Base-by-base conservation (phyloP, 1,140 invertebrate species). In the Uloborus diversus region DNA sequence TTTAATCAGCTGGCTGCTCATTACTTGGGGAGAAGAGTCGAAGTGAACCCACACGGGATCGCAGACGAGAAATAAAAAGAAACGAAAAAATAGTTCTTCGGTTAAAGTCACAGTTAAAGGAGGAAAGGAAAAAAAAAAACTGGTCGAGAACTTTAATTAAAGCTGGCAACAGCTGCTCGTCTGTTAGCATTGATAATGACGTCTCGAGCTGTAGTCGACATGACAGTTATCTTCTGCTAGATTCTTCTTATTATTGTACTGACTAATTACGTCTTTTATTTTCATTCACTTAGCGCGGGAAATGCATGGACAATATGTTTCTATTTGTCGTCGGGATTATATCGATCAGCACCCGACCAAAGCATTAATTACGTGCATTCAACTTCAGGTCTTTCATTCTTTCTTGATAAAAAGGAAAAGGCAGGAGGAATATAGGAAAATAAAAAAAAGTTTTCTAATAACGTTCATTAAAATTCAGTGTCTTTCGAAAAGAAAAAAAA, bases 121-220 rank as follows among this genome's bases (percentile, higher is more conserved):
- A 49, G 14, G 33, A 42, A 42, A 42, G n/a, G 20, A 20, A 23
- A 9, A 32, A 32, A 33, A 62, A 28, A 17, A 3, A 13, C 53
- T 61, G 37, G 53, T 61, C 33, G 53, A 73, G 69, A 25, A 28
- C 69, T 73, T 73, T 73, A 73, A 73, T 73, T 73, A 73, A 73
- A 61, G 57, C 33, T 49, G 69, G n/a, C 47, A 73, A 61, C 69
- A 73, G 69, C 53, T 73, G 69, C 56, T 73, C 28, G 56, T 59
- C 56, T 73, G 69, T 73, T 61, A 61, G 53, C 69, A 73, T 59
- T 73, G 69, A 61, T 73, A 73, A 73, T 73, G 69, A 73, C 61
- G 69, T 57, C 33, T 25, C 28, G 25, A 20, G 27, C 51, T 59
- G 35, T 25, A 53, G 56, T 27, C 33, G 62, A 28, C 69, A 61